Evolutionary conservation across 2,797 vertebrate genomes (phyloP).

Genomic region (Sphenopsis melanotis): DNA sequence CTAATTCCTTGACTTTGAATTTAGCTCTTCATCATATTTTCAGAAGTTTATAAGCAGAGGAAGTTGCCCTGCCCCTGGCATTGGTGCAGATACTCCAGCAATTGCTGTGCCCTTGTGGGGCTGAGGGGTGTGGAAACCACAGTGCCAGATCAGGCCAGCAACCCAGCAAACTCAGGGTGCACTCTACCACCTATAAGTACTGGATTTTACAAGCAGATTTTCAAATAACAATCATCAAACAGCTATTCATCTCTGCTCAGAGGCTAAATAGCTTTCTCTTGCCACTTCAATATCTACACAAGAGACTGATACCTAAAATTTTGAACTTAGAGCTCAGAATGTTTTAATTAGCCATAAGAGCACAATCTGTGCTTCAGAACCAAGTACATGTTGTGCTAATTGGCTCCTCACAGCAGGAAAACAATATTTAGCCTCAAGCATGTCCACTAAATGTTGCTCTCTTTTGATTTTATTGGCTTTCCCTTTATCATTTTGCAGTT

Average conservation of each 20-base stretch:
- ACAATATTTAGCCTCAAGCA: neutral
- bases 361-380: neutral
- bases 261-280: neutral
- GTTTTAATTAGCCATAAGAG: neutral
- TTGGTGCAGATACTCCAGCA: neutral
- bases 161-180: neutral
- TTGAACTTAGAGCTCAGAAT: neutral
- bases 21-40: neutral
- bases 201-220: neutral
- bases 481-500: neutral
- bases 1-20: neutral
- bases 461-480: neutral
- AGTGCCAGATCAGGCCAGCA: neutral
- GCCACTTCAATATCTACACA: neutral
- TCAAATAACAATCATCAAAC: neutral
- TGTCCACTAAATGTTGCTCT: neutral
- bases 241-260: neutral
- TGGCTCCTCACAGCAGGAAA: neutral
- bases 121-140: neutral
- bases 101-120: neutral
- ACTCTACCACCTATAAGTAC: neutral
- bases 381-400: neutral
- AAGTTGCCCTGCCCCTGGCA: neutral
- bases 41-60: neutral
- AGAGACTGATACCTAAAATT: neutral